Base-by-base conservation (phyloP, 1,140 invertebrate genomes). In the Antheraea mylitta region DNA sequence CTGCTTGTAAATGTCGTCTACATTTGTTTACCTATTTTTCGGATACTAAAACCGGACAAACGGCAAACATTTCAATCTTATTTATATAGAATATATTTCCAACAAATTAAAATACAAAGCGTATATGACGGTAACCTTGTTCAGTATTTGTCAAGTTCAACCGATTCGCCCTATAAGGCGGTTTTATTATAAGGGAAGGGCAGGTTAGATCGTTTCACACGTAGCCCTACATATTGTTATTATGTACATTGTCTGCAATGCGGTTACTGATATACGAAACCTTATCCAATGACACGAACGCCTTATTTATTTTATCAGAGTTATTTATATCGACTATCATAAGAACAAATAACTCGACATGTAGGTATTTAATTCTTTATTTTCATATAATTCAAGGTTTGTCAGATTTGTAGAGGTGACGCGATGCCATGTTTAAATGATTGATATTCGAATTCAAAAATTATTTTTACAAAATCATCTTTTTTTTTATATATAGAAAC, bases 261-360 rank as follows among this genome's bases (percentile, higher is more conserved):
- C 79, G 77, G 79, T 75, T 73, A 72, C 68, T 63, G 67, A 61
- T 70, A 70, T 65, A 59, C 70, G 71, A 75, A 74, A 75, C 73
- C 75, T 75, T 72, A 58, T 42, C 69, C 61, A 66, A 70, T 66
- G 68, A 66, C 38, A 53, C 11, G 11, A 9, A 60, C 18, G 30
- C 45, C 9, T 53, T 53, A 53, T 53, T 6, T 53, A 16, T 30
- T 16, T 53, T 16, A 16, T 16, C 45, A 16, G 45, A 53, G 9
- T 53, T 6, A 16, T 53, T 53, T 9, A 16, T 53, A 53, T 53
- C 45, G 45, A 53, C 11, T 53, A n/a, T 53, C 13, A 53, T 53
- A 16, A 53, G 45, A 53, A n/a, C 22, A 48, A 48, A 48, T 13
- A 13, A 48, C 7, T 48, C 7, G 45, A 53, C 45, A 53, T 53